phyloP scores from a whole-genome alignment of 2,797 vertebrate species.

The Pangasius djambal region DNA sequence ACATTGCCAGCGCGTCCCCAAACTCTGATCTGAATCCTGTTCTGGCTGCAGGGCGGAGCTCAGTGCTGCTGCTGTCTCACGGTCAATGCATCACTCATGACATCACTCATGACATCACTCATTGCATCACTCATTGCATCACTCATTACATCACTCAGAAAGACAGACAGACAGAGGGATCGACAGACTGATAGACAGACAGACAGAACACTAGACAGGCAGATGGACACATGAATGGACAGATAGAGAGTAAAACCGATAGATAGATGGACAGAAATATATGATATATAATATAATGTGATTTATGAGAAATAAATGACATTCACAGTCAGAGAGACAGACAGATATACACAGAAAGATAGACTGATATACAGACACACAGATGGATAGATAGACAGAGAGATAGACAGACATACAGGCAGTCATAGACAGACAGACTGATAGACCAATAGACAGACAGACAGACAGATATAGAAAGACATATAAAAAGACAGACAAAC shows the following conservation, averaged over 20 bases:
- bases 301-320: too few species aligned
- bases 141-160: not conserved
- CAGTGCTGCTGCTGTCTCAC: constrained; percentile 74
- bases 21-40: constrained; percentile 90
- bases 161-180: not conserved
- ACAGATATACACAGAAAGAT: not conserved
- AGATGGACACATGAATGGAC: not conserved
- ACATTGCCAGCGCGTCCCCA: constrained; percentile 81
- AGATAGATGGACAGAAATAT: too few species aligned
- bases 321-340: not conserved
- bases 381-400: not conserved
- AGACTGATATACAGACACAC: not conserved
- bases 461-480: not conserved
- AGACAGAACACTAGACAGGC: too few species aligned
- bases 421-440: not conserved
- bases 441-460: not conserved
- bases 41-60: constrained; percentile 80
- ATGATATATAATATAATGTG: too few species aligned
- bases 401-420: not conserved
- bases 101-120: not conserved
- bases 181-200: too few species aligned
- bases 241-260: not conserved
- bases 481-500: not conserved
- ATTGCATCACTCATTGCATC: too few species aligned
- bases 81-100: constrained; percentile 62